These are phyloP conservation scores for Drosophila lowei DNA, from an alignment of 1,140 invertebrate genomes.

Conservation along the genomic window DNA sequence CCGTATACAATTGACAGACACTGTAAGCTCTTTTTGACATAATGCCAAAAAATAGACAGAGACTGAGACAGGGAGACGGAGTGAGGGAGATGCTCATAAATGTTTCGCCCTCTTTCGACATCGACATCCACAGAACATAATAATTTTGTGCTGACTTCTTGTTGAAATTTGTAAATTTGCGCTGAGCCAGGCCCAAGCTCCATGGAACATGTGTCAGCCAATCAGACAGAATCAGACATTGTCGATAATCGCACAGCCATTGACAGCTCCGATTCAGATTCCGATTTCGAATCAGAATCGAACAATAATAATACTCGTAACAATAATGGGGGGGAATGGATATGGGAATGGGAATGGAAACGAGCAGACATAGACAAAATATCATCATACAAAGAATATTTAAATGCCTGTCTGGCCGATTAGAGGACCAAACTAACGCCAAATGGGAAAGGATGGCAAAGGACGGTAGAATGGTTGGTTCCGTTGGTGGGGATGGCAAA, in stretches of 20 bases:
- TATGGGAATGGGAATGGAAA: constrained; percentile 36
- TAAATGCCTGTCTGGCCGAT: constrained; percentile 35
- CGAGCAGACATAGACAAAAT: constrained; percentile 51
- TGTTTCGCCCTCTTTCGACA: constrained; percentile 26
- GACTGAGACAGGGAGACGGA: background rate
- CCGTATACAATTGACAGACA: constrained; percentile 31
- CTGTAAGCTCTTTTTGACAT: constrained; percentile 52
- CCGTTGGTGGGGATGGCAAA: constrained; percentile 15
- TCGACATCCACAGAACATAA: constrained; percentile 47
- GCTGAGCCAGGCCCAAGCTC: constrained; percentile 57
- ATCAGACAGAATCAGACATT: constrained; percentile 30
- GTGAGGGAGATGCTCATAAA: constrained; percentile 19
- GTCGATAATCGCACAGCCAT: constrained; percentile 59
- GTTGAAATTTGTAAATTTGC: constrained; percentile 77
- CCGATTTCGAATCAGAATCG: constrained; percentile 6
- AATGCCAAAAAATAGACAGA: constrained; percentile 35
- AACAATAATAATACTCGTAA: constrained; percentile 38
- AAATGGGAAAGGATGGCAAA: constrained; percentile 1
- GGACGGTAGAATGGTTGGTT: background rate
- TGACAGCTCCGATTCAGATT: constrained; percentile 53
- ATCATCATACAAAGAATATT: constrained; percentile 39
- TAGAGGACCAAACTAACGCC: constrained; percentile 34
- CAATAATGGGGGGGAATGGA: constrained; percentile 32
- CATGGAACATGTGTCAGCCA: constrained; percentile 52
- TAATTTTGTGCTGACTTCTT: constrained; percentile 79